phyloP scores from a whole-genome alignment of 1,140 invertebrate genomes.

The Megalopta genalis region DNA sequence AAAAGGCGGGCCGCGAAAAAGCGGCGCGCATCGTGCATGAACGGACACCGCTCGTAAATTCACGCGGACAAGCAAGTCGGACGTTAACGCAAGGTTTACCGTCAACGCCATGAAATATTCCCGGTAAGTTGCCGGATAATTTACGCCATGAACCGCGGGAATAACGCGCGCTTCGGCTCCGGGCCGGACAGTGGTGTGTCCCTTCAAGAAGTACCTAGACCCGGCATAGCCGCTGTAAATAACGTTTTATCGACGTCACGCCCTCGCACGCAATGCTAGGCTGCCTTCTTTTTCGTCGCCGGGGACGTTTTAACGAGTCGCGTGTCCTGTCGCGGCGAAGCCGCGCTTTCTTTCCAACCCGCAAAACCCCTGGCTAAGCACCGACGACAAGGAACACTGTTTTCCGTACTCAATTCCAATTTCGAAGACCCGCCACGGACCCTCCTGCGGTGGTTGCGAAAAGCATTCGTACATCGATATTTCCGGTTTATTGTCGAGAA shows the following conservation, averaged over 20 bases:
- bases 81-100: conserved; percentile 68
- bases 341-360: conserved; percentile 15
- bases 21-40: conserved; percentile 51
- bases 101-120: conserved; percentile 67
- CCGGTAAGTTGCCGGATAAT: conserved; percentile 64
- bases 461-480: no score
- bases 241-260: conserved; percentile 55
- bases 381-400: background rate
- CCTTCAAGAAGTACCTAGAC: conserved; percentile 35
- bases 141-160: conserved; percentile 60
- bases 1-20: conserved; percentile 60
- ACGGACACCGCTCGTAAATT: conserved; percentile 63
- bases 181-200: conserved; percentile 28
- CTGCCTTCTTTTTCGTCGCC: background rate
- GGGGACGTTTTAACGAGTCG: conserved; percentile 35
- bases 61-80: conserved; percentile 62
- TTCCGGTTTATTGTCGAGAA: no score
- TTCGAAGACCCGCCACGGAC: background rate
- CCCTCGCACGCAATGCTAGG: conserved; percentile 43
- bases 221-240: conserved; percentile 42
- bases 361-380: background rate
- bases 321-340: conserved; percentile 12
- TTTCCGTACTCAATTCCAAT: conserved; percentile 21
- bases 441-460: no score
- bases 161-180: conserved; percentile 54